Evolutionary conservation across 2,888 invertebrate genomes (phyloP).

Genomic region (Stenoptilia bipunctidactyla): DNA sequence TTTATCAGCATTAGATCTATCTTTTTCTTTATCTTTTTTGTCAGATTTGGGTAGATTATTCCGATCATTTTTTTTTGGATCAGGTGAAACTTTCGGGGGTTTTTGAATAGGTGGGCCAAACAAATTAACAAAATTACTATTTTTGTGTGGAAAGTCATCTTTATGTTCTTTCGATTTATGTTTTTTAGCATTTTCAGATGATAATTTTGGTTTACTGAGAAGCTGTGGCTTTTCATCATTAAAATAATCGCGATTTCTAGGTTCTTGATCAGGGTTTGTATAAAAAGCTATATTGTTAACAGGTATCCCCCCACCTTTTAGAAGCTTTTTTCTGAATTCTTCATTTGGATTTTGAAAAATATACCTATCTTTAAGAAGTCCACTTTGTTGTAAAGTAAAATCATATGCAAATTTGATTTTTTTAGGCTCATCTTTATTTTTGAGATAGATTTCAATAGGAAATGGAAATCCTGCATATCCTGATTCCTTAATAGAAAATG

Average conservation of each 20-base stretch:
- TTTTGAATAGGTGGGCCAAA: constrained; percentile 89
- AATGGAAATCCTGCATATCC: constrained; percentile 95
- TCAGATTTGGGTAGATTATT: constrained; percentile 47
- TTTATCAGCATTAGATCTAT: constrained; percentile 54
- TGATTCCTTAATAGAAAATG: constrained; percentile 91
- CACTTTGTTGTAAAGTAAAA: constrained; percentile 82
- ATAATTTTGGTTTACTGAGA: constrained; percentile 79
- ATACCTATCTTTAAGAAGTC: constrained; percentile 84
- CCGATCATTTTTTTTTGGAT: constrained; percentile 69
- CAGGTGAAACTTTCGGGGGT: constrained; percentile 77
- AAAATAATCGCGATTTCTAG: constrained; percentile 69
- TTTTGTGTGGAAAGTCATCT: constrained; percentile 67
- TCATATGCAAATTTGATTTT: constrained; percentile 89
- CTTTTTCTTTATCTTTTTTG: constrained; percentile 72
- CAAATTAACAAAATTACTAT: constrained; percentile 80
- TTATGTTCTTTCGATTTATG: constrained; percentile 72
- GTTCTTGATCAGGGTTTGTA: constrained; percentile 65
- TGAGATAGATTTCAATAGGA: constrained; percentile 90
- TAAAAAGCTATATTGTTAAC: constrained; percentile 55
- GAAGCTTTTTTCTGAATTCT: constrained; percentile 87
- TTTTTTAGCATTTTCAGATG: constrained; percentile 71
- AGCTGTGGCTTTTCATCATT: constrained; percentile 72
- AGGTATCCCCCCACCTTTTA: constrained; percentile 86
- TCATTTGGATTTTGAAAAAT: constrained; percentile 89
- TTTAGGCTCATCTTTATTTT: constrained; percentile 91